phyloP scores from a whole-genome alignment of 2,797 vertebrate genomes.

The Microctenopoma stevenorrisi region DNA sequence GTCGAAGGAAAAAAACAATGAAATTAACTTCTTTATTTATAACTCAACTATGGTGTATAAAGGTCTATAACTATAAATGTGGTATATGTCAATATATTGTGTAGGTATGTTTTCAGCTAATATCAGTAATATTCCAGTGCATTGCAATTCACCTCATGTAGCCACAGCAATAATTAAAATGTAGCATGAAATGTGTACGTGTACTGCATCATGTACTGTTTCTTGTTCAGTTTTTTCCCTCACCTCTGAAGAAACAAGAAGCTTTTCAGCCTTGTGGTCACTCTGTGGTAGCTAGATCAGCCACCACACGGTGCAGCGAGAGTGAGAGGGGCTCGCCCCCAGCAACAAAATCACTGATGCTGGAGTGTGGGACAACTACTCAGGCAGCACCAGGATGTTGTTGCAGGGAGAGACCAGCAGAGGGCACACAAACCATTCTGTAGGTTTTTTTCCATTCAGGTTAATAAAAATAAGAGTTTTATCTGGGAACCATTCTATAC shows the following conservation, averaged over 20 bases:
- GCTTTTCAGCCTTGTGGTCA: constrained; percentile 18
- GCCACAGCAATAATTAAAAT: background rate
- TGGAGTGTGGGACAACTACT: constrained; percentile 93
- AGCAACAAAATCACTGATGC: constrained; percentile 99
- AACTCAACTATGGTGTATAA: constrained; percentile 7
- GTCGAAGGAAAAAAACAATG: constrained; percentile 2
- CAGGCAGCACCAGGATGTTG: constrained; percentile 99
- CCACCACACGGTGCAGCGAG: constrained; percentile 26
- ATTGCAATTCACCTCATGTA: background rate
- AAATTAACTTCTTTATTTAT: background rate
- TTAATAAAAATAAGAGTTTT: background rate
- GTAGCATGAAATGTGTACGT: background rate
- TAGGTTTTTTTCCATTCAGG: constrained; percentile 1
- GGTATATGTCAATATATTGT: background rate
- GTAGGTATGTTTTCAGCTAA: background rate
- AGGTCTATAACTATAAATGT: too few species aligned
- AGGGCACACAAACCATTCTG: constrained; percentile 44
- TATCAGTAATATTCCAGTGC: background rate
- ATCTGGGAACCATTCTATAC: constrained; percentile 69
- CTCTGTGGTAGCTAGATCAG: constrained; percentile 40
- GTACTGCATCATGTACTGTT: background rate
- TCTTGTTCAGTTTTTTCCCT: constrained; percentile 29
- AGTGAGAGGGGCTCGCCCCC: constrained; percentile 82
- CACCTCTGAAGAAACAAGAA: constrained; percentile 50
- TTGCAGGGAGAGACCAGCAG: constrained; percentile 87